Evolutionary conservation across 2,113 vertebrate genomes (phyloP).

Genomic region (Galeopterus variegatus): DNA sequence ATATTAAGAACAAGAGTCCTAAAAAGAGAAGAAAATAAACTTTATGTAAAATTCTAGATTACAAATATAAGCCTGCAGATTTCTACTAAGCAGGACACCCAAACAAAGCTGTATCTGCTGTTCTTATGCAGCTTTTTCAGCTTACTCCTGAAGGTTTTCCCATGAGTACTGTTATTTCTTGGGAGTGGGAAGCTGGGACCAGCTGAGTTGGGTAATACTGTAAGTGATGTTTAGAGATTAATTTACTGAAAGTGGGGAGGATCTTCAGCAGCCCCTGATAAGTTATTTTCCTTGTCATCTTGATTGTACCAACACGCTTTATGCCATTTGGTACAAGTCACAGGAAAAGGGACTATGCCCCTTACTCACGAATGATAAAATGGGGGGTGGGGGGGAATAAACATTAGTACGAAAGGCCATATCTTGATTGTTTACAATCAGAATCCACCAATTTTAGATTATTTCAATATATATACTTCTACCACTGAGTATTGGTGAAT

Average conservation of each 20-base stretch:
- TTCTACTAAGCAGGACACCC: not conserved
- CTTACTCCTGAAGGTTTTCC: not conserved
- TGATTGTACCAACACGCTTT: slow-evolving; percentile 58
- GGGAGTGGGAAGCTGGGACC: not conserved
- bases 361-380: slow-evolving; percentile 26
- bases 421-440: not conserved
- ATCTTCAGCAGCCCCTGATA: not conserved
- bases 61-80: not conserved
- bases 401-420: not conserved
- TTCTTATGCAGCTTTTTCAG: not conserved
- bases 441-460: slow-evolving; percentile 42
- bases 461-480: slow-evolving; percentile 42
- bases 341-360: not conserved
- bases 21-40: slow-evolving; percentile 56
- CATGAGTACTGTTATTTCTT: not conserved
- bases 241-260: not conserved
- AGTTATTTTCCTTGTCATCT: slow-evolving; percentile 35
- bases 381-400: not conserved
- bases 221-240: slow-evolving; percentile 43
- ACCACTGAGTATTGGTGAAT: slow-evolving; percentile 1
- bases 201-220: not conserved
- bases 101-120: not conserved
- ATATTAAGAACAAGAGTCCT: slow-evolving; percentile 48
- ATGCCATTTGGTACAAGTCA: not conserved
- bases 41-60: slow-evolving; percentile 46